These are phyloP conservation scores for Anarsia innoxiella DNA, from an alignment of 2,888 invertebrate species.

Conservation along the genomic window DNA sequence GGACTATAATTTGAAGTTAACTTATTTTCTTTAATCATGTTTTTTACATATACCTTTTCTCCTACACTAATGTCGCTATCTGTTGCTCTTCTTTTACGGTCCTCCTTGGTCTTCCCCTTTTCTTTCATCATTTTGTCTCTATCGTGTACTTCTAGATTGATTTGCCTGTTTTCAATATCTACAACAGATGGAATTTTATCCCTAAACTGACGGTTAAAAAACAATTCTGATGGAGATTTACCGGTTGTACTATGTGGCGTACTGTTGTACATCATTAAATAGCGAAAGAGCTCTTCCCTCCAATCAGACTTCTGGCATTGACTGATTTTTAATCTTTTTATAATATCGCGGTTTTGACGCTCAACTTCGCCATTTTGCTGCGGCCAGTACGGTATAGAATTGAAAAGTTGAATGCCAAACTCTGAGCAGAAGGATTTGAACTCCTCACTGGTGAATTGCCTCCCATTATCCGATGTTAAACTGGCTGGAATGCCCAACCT, in stretches of 20 bases:
- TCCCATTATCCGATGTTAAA: conserved; percentile 20
- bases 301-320: conserved; percentile 10
- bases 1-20: conserved; percentile 8
- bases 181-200: conserved; percentile 16
- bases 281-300: conserved; percentile 13
- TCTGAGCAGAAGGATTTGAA: conserved; percentile 18
- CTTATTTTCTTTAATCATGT: conserved; percentile 15
- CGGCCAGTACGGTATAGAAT: conserved; percentile 17
- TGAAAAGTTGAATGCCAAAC: conserved; percentile 8
- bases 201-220: conserved; percentile 14
- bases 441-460: conserved; percentile 15
- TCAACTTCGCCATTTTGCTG: conserved; percentile 21
- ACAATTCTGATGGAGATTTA: conserved; percentile 19
- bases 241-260: conserved; percentile 19
- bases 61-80: conserved; percentile 15
- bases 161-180: conserved; percentile 10
- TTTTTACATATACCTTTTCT: conserved; percentile 17
- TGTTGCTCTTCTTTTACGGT: conserved; percentile 17
- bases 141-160: conserved; percentile 19
- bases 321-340: conserved; percentile 14
- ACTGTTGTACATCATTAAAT: conserved; percentile 19
- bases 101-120: conserved; percentile 18
- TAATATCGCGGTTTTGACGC: conserved; percentile 16
- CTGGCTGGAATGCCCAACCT: conserved; percentile 14
- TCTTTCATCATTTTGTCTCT: conserved; percentile 19